Percentiles rank a stretch among this genome's conserved stretches.
Evolutionary conservation across 2,113 vertebrate genomes (phyloP).

Genomic region (Alligator mississippiensis): DNA sequence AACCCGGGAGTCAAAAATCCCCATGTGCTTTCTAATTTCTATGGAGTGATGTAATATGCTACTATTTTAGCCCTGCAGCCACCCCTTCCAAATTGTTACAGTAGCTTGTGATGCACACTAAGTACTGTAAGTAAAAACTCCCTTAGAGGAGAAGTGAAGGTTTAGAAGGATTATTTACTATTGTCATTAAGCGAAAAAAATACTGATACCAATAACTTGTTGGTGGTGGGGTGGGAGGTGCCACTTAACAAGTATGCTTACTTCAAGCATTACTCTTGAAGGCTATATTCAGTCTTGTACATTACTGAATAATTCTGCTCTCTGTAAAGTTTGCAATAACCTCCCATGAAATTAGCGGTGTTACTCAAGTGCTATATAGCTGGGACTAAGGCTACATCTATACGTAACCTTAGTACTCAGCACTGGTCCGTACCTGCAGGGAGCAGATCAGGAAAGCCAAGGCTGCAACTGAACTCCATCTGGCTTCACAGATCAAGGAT

Average conservation of each 20-base stretch:
- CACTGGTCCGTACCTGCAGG: too few relatives aligned
- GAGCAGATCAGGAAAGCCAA: neutral
- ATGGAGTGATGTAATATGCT: neutral
- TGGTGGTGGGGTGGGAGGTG: neutral
- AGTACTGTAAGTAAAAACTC: conserved; percentile 31
- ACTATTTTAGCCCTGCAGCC: conserved; percentile 3
- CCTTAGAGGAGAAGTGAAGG: conserved; percentile 39
- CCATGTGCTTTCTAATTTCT: neutral
- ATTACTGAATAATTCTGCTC: neutral
- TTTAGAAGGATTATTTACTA: neutral
- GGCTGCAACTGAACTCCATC: too few relatives aligned
- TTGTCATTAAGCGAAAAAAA: neutral
- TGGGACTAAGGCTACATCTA: neutral
- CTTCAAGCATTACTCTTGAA: conserved; percentile 6
- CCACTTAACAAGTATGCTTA: conserved; percentile 20
- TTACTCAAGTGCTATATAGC: neutral
- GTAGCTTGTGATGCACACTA: conserved; percentile 16
- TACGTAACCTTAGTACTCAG: too few relatives aligned
- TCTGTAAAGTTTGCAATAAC: neutral
- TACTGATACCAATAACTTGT: conserved; percentile 13
- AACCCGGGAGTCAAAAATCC: neutral
- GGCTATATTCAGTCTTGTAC: neutral
- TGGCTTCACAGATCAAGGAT: too few relatives aligned
- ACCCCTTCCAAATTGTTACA: neutral
- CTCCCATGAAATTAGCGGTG: neutral